Conservation (phyloP, 1,140 invertebrate genomes). For the Thaumatotibia leucotreta region DNA sequence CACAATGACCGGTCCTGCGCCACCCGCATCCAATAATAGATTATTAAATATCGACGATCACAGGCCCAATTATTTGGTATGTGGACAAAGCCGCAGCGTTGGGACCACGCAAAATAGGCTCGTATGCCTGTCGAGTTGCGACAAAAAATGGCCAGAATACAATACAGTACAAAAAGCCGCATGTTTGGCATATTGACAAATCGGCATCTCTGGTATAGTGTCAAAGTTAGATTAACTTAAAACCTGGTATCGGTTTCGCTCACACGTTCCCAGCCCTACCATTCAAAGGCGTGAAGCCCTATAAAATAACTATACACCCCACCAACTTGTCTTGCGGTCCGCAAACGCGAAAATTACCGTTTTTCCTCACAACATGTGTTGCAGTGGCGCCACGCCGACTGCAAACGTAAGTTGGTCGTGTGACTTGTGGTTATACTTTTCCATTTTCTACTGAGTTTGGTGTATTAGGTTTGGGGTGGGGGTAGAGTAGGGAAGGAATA, state of each 20-base stretch:
- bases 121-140: too few species aligned
- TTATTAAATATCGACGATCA: too few species aligned
- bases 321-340: background rate
- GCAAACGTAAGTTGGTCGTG: background rate
- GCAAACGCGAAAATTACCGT: background rate
- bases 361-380: background rate
- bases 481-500: background rate
- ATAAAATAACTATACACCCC: constrained; percentile 3
- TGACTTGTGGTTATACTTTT: constrained; percentile 10
- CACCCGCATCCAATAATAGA: too few species aligned
- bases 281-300: constrained; percentile 8
- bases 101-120: too few species aligned
- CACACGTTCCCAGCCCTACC: background rate
- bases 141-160: too few species aligned
- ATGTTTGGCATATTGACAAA: too few species aligned
- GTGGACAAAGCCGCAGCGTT: too few species aligned
- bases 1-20: too few species aligned
- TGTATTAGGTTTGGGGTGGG: constrained; percentile 1
- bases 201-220: too few species aligned
- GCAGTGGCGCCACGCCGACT: background rate
- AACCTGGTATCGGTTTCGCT: background rate
- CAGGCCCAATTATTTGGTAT: too few species aligned
- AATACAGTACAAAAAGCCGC: too few species aligned
- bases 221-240: too few species aligned
- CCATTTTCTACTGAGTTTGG: constrained; percentile 5